Conservation (phyloP, 2,888 invertebrate genomes). For the Zygothrica quintamaculata region DNA sequence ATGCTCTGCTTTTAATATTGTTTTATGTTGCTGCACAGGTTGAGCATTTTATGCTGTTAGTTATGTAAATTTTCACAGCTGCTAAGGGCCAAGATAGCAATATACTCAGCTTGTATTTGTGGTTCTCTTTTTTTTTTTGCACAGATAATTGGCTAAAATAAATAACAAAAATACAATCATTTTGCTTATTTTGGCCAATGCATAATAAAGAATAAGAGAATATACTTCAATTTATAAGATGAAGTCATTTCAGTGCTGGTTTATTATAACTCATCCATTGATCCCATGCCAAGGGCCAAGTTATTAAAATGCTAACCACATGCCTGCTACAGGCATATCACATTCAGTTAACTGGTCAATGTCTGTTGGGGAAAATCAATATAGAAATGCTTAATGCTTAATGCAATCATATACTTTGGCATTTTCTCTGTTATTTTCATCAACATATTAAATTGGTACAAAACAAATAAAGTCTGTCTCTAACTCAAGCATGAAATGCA, state of each 20-base stretch:
- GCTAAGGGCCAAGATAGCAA: too few species aligned
- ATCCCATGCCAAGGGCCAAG: constrained; percentile 20
- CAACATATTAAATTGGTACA: constrained; percentile 35
- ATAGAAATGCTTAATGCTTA: constrained; percentile 29
- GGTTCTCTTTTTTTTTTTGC: too few species aligned
- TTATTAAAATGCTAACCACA: constrained; percentile 52
- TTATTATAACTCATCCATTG: constrained; percentile 24
- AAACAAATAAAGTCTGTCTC: constrained; percentile 4
- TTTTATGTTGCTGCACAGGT: constrained; percentile 49
- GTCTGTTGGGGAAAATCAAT: constrained; percentile 37
- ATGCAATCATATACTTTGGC: constrained; percentile 34
- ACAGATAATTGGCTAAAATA: constrained; percentile 41
- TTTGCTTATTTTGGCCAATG: too few species aligned
- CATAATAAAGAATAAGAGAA: too few species aligned
- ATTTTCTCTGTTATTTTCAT: constrained; percentile 36
- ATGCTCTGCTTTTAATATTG: constrained; percentile 46
- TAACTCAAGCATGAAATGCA: constrained; percentile 48
- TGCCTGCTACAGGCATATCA: background rate
- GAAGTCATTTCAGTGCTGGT: constrained; percentile 38
- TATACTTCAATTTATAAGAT: too few species aligned
- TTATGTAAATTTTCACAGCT: constrained; percentile 51
- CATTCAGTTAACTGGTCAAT: background rate
- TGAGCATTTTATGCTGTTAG: constrained; percentile 54
- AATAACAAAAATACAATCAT: too few species aligned
- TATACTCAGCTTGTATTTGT: too few species aligned